Evolutionary conservation across 2,888 invertebrate species (phyloP).

Genomic region (Ernsta delagoae): DNA sequence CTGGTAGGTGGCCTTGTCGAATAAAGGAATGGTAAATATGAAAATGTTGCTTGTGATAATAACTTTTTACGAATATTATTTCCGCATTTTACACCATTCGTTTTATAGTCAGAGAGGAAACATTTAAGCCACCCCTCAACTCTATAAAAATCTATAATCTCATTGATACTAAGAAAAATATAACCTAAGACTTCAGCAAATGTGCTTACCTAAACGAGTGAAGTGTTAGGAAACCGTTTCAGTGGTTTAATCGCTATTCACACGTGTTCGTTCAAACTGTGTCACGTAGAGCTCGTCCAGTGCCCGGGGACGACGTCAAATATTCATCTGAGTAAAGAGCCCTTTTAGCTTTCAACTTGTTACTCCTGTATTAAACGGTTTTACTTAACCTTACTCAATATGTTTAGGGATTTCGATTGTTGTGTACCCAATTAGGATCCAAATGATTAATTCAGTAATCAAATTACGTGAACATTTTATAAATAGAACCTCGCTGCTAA

Average conservation of each 20-base stretch:
- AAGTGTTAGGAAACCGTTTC: slow-evolving; percentile 13
- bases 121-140: too few relatives aligned
- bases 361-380: not conserved
- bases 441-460: too few relatives aligned
- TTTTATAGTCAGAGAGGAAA: too few relatives aligned
- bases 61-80: slow-evolving; percentile 5
- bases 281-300: slow-evolving; percentile 24
- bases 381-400: not conserved
- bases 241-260: slow-evolving; percentile 21
- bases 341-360: slow-evolving; percentile 16
- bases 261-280: slow-evolving; percentile 18
- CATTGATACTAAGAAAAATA: too few relatives aligned
- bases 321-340: slow-evolving; percentile 29
- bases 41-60: slow-evolving; percentile 9
- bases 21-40: slow-evolving; percentile 4
- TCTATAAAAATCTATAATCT: too few relatives aligned
- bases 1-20: slow-evolving; percentile 9
- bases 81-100: not conserved
- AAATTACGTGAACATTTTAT: too few relatives aligned
- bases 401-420: not conserved
- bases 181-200: too few relatives aligned
- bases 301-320: slow-evolving; percentile 15
- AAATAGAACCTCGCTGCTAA: too few relatives aligned
- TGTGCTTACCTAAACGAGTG: not conserved
- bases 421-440: too few relatives aligned